Evolutionary conservation across 2,888 invertebrate species (phyloP).

Genomic region (Diaprepes abbreviatus): DNA sequence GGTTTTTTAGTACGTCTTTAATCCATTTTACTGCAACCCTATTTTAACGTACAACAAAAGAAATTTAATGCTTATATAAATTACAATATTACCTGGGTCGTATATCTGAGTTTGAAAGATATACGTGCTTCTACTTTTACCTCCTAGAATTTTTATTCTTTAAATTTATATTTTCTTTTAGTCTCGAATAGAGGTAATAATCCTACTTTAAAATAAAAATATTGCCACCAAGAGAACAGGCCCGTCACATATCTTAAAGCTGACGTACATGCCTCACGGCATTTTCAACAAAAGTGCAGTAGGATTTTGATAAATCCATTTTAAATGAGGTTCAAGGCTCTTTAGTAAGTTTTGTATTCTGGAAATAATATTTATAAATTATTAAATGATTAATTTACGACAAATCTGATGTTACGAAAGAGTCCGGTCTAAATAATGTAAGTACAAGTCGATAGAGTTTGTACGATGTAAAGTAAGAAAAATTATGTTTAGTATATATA

Average conservation of each 20-base stretch:
- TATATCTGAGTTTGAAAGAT: not conserved
- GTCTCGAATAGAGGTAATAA: conserved; percentile 15
- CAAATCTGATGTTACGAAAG: no score
- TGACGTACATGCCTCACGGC: not conserved
- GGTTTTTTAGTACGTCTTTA: no score
- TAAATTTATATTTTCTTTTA: conserved; percentile 19
- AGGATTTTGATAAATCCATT: not conserved
- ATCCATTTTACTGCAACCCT: no score
- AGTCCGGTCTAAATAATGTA: no score
- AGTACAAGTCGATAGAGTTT: no score
- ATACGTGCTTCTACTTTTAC: not conserved
- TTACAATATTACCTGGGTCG: not conserved
- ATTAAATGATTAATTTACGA: no score
- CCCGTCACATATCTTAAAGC: conserved; percentile 4
- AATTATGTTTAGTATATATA: no score
- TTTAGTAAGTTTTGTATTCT: not conserved
- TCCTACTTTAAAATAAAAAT: conserved; percentile 15
- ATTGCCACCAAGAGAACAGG: not conserved
- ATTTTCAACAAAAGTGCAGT: not conserved
- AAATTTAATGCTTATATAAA: not conserved
- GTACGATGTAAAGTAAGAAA: no score
- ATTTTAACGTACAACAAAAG: not conserved
- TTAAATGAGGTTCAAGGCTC: not conserved
- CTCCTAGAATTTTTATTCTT: conserved; percentile 4
- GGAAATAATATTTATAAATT: no score